Percentiles rank a stretch among this genome's conserved stretches.
These are phyloP conservation scores for Zosterops lateralis DNA, from an alignment of 2,113 vertebrate species.

Conservation along the genomic window DNA sequence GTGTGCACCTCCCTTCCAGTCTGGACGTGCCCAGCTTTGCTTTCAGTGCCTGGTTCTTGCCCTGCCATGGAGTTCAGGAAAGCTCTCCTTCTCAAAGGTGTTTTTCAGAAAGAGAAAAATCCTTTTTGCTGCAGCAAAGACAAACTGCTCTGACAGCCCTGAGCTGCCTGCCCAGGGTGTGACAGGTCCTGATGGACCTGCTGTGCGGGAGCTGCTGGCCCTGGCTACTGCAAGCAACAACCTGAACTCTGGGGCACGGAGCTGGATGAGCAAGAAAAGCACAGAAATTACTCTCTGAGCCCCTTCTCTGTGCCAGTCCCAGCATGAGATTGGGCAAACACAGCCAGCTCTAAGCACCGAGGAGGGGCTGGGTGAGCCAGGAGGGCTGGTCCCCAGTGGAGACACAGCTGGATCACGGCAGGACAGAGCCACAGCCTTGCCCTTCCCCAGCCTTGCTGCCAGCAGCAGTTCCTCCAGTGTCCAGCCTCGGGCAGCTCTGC, in stretches of 20 bases:
- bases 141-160: neutral
- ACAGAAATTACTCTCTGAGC: neutral
- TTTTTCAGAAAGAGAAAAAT: neutral
- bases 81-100: neutral
- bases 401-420: neutral
- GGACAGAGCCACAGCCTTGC: neutral
- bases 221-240: neutral
- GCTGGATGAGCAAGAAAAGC: neutral
- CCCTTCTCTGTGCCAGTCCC: neutral
- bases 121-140: neutral
- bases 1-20: neutral
- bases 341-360: neutral
- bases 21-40: neutral
- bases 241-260: neutral
- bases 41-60: neutral
- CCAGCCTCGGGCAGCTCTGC: fast-evolving
- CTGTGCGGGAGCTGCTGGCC: neutral
- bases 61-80: neutral
- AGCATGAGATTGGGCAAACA: fast-evolving
- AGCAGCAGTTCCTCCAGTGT: neutral
- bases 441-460: neutral
- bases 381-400: neutral
- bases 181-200: neutral
- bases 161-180: neutral
- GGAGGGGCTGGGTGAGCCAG: neutral